These are phyloP conservation scores for Brachionus calyciflorus DNA, from an alignment of 1,140 invertebrate genomes.

Conservation along the genomic window DNA sequence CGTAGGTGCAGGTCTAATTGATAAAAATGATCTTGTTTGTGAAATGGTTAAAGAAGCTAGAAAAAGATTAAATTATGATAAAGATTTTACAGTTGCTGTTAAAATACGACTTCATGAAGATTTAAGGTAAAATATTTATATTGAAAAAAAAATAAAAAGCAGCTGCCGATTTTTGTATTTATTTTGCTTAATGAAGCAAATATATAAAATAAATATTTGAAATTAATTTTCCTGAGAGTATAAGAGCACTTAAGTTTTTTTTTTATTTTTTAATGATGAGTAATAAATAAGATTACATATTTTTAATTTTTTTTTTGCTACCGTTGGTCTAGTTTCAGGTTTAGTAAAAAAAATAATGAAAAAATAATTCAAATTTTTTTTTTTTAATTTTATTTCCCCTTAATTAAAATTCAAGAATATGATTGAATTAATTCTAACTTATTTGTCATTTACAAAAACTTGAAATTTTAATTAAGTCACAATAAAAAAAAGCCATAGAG, in stretches of 20 bases:
- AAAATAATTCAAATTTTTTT: not conserved
- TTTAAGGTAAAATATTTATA: constrained; percentile 55
- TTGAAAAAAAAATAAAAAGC: not conserved
- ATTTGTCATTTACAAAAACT: not conserved
- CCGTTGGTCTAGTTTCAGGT: not conserved
- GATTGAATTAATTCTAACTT: not conserved
- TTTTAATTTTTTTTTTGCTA: not conserved
- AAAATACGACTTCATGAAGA: constrained; percentile 77
- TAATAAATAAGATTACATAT: not conserved
- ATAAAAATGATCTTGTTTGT: constrained; percentile 75
- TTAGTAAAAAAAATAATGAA: too few relatives aligned
- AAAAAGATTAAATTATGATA: constrained; percentile 49
- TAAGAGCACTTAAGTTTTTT: not conserved
- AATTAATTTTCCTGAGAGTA: not conserved
- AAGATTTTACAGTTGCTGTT: constrained; percentile 79
- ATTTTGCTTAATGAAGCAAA: constrained; percentile 13
- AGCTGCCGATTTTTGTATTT: constrained; percentile 2
- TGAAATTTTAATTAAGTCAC: too few relatives aligned
- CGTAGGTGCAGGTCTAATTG: constrained; percentile 79
- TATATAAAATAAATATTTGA: not conserved
- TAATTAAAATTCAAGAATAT: not conserved
- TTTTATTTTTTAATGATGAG: not conserved
- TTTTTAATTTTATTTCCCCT: not conserved
- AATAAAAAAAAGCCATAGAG: too few relatives aligned
- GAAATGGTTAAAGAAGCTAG: constrained; percentile 73